Evolutionary conservation across 2,888 invertebrate species (phyloP).

Genomic region (Torymus texanus): DNA sequence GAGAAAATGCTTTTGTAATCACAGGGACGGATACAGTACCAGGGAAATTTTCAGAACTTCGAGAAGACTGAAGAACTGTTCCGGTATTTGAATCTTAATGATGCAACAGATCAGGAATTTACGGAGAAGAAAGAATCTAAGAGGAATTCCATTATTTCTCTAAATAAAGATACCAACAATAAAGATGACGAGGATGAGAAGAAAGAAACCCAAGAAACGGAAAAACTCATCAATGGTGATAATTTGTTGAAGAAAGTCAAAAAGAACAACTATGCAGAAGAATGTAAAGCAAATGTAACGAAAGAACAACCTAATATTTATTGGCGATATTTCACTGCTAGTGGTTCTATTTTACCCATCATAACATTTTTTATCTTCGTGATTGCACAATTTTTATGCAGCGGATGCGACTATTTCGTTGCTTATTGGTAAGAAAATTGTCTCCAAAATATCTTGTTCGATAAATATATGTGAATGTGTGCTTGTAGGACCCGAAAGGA

Average conservation of each 20-base stretch:
- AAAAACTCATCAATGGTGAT: slow-evolving; percentile 78
- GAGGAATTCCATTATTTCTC: neutral
- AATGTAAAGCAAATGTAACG: neutral
- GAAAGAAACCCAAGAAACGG: slow-evolving; percentile 78
- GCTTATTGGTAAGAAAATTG: slow-evolving; percentile 81
- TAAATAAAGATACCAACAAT: slow-evolving; percentile 38
- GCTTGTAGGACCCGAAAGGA: slow-evolving; percentile 74
- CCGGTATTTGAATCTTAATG: slow-evolving; percentile 67
- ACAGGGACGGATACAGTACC: slow-evolving; percentile 80
- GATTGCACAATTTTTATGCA: slow-evolving; percentile 82
- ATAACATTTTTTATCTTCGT: slow-evolving; percentile 78
- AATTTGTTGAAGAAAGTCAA: neutral
- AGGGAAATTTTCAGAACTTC: slow-evolving; percentile 78
- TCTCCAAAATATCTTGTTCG: neutral
- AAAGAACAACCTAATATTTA: slow-evolving; percentile 76
- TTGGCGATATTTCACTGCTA: slow-evolving; percentile 82
- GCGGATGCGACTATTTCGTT: slow-evolving; percentile 86
- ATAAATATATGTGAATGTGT: slow-evolving; percentile 12
- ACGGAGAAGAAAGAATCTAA: neutral
- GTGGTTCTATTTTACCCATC: slow-evolving; percentile 79
- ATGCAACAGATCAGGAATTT: slow-evolving; percentile 7
- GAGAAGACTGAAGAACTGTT: slow-evolving; percentile 77
- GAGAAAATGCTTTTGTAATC: neutral
- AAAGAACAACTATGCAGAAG: neutral
- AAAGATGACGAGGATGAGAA: slow-evolving; percentile 64